phyloP scores from a whole-genome alignment of 2,113 vertebrate genomes.

The Catharus fuscescens region DNA sequence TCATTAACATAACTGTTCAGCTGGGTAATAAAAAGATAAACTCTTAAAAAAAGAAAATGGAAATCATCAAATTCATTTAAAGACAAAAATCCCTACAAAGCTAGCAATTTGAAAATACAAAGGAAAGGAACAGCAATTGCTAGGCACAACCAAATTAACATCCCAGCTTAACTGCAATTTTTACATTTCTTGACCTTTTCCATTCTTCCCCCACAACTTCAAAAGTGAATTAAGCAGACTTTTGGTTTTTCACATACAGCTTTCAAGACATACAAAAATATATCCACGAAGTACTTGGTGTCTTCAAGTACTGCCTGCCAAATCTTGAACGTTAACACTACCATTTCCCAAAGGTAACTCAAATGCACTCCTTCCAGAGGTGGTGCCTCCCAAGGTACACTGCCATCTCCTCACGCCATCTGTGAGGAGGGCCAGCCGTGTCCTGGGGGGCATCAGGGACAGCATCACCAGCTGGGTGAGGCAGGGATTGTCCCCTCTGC shows the following conservation, averaged over 20 bases:
- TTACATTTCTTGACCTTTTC: constrained; percentile 54
- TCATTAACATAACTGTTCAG: constrained; percentile 17
- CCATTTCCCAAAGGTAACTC: neutral
- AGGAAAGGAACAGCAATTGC: neutral
- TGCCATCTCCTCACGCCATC: neutral
- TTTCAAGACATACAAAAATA: constrained; percentile 36
- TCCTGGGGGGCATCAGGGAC: neutral
- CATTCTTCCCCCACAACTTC: constrained; percentile 13
- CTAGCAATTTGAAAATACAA: constrained; percentile 16
- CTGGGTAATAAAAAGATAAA: constrained; percentile 24
- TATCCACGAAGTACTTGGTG: neutral
- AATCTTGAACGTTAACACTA: neutral
- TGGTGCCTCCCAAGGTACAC: neutral
- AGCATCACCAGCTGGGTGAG: neutral
- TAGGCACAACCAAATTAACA: constrained; percentile 27
- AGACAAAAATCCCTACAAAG: constrained; percentile 55
- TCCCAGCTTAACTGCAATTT: constrained; percentile 19
- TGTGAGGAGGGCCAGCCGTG: neutral
- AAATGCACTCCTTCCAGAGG: neutral
- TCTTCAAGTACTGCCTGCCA: neutral
- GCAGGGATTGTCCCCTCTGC: neutral
- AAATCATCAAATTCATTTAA: constrained; percentile 32
- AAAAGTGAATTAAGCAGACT: constrained; percentile 27
- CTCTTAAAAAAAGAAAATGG: neutral
- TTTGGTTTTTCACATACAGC: constrained; percentile 7